Evolutionary conservation across 2,797 vertebrate species (phyloP).

Genomic region (Limosa lapponica): DNA sequence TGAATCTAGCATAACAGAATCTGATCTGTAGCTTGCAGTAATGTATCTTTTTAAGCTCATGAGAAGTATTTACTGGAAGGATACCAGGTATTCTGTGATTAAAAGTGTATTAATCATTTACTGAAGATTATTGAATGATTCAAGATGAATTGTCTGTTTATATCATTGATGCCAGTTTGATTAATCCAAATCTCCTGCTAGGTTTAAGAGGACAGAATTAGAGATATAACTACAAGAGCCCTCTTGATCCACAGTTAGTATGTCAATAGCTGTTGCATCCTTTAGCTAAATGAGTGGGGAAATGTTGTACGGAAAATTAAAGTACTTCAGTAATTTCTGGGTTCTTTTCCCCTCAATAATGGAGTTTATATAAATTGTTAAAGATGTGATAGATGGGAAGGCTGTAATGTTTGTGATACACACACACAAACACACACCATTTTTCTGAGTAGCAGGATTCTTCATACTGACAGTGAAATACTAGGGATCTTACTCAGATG

Average conservation of each 20-base stretch:
- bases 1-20: not conserved
- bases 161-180: slow-evolving; percentile 61
- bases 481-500: not conserved
- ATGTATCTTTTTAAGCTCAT: slow-evolving; percentile 3
- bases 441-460: slow-evolving; percentile 43
- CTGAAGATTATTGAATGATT: slow-evolving; percentile 53
- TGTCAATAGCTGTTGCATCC: slow-evolving; percentile 60
- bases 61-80: slow-evolving; percentile 19
- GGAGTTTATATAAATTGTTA: slow-evolving; percentile 64
- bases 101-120: slow-evolving; percentile 52
- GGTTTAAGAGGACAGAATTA: slow-evolving; percentile 65
- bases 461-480: slow-evolving; percentile 23
- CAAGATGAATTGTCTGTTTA: slow-evolving; percentile 61
- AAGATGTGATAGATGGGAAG: slow-evolving; percentile 41
- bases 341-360: slow-evolving; percentile 20
- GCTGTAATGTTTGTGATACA: slow-evolving; percentile 25
- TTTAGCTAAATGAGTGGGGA: slow-evolving; percentile 64
- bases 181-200: slow-evolving; percentile 56
- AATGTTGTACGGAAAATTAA: slow-evolving; percentile 43
- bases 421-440: not conserved
- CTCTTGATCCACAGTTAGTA: slow-evolving; percentile 51
- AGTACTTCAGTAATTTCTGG: slow-evolving; percentile 16
- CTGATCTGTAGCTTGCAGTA: not conserved
- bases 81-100: slow-evolving; percentile 45
- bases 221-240: slow-evolving; percentile 46